Base-by-base conservation (phyloP, 1,140 invertebrate species). In the Stegodyphus dumicola region DNA sequence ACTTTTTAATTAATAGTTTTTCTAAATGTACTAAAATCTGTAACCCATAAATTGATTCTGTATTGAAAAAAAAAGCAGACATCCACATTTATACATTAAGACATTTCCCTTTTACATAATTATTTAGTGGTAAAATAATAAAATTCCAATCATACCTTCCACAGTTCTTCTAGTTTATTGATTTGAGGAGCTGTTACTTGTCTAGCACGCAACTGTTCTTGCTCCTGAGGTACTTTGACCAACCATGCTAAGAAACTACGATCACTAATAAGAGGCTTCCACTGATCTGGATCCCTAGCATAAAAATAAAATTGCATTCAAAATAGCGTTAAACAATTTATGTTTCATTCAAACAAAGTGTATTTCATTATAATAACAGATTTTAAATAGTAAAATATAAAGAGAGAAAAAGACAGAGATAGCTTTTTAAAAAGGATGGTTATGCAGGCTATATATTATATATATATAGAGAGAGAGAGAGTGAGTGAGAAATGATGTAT, bases 101-200 rank as follows among this genome's bases (percentile, higher is more conserved):
- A 33, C 33, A 1, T 33, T 33, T 33, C 33, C 33, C 33, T 33
- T 33, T 33, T 33, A 33, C 33, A 33, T 33, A 33, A 60, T 60
- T 60, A 15, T 60, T 11, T 60, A 60, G 9, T 1, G 2, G 51
- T 15, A 87, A 65, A 64, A 10, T 51, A 18, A 18, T 33, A 33
- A 33, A 33, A 33, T 33, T 33, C 33, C 33, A 56, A 17, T 70
- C n/a, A 70, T 81, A 92, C 92, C 89, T 99, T 98, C 99, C 99
- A 99, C 6, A 99, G 90, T 89, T 99, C 99, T 92, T 99, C 99
- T 7, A 99, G 92, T 89, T 98, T 98, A 86, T 97, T 97, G 66
- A 99, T 99, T 91, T 99, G 98, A 87, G 97, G 95, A 0, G 98
- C 96, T 6, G 96, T 96, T 51, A 99, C 97, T 91, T 99, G 98